phyloP scores from a whole-genome alignment of 2,113 vertebrate species.

The Anthoscopus minutus region DNA sequence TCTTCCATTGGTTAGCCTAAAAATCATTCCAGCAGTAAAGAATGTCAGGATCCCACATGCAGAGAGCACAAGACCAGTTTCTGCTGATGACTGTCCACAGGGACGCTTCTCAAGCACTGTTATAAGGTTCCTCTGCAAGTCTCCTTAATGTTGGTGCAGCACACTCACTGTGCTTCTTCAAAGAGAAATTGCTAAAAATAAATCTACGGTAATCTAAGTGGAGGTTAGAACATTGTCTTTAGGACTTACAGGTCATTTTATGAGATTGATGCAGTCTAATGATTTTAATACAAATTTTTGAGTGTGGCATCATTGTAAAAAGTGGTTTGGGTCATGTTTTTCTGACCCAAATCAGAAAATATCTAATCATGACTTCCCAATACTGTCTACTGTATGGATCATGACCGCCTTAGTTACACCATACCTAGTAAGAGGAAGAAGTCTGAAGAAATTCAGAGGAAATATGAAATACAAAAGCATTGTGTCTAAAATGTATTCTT shows the following conservation, averaged over 20 bases:
- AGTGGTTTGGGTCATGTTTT: neutral
- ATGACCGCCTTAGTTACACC: neutral
- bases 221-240: neutral
- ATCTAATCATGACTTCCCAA: neutral
- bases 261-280: fast-evolving
- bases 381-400: neutral
- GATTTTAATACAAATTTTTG: neutral
- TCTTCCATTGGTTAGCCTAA: neutral
- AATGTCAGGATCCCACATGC: neutral
- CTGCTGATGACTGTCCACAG: neutral
- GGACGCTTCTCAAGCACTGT: neutral
- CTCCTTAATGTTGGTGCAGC: neutral
- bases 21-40: neutral
- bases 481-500: neutral
- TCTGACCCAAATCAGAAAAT: too few relatives aligned
- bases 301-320: neutral
- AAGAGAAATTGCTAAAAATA: neutral
- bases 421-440: neutral
- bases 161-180: neutral
- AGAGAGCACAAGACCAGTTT: neutral
- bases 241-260: neutral
- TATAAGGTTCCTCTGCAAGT: neutral
- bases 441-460: neutral
- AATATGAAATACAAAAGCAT: neutral
- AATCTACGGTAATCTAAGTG: neutral